Percentiles rank a stretch among this genome's conserved stretches.
Conservation (phyloP, 2,113 vertebrate species). For the Acrocephalus arundinaceus region DNA sequence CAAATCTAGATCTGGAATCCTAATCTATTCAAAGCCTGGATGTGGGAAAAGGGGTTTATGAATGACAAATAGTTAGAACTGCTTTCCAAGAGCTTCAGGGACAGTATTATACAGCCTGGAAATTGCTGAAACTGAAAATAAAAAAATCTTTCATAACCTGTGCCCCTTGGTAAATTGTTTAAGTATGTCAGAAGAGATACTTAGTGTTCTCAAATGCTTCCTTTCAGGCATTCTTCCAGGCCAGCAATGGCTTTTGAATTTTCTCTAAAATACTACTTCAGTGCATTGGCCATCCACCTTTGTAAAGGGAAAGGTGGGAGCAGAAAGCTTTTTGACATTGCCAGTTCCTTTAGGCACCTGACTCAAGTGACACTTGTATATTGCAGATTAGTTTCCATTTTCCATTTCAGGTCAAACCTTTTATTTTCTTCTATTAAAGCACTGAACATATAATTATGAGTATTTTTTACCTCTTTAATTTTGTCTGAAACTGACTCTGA, state of each 20-base stretch:
- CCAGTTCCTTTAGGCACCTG: background rate
- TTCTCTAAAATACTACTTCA: background rate
- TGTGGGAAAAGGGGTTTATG: background rate
- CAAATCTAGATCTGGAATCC: background rate
- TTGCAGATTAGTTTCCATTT: background rate
- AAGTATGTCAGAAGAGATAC: background rate
- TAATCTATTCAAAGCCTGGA: background rate
- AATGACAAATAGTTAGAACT: background rate
- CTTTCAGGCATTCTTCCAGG: background rate
- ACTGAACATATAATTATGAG: background rate
- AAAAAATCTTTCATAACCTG: background rate
- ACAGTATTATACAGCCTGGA: background rate
- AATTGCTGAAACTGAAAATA: background rate
- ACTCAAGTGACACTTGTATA: background rate
- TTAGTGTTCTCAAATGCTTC: background rate
- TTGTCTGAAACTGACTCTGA: background rate
- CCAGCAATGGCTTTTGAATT: background rate
- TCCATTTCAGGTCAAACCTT: background rate
- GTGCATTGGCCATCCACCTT: background rate
- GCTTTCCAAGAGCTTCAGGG: background rate
- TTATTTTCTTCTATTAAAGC: background rate
- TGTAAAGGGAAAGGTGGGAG: background rate
- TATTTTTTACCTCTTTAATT: conserved; percentile 1
- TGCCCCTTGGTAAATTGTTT: background rate
- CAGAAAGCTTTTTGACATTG: background rate